Percentiles rank a stretch among this genome's conserved stretches.
Conservation (phyloP, 2,113 vertebrate species). For the Poicephalus gulielmi region DNA sequence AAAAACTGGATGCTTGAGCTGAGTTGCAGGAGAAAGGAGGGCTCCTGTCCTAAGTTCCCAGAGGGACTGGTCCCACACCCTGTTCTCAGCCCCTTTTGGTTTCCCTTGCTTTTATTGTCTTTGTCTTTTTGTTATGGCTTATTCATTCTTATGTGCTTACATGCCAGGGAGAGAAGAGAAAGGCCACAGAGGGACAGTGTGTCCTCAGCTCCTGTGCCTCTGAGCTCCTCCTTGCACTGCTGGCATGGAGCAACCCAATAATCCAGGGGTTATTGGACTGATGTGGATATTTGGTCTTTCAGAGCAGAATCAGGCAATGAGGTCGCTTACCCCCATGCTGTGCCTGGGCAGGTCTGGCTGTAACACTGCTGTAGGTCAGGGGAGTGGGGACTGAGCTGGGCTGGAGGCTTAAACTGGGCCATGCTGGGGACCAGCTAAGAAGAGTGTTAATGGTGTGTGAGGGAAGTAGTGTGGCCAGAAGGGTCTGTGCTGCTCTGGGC, state of each 20-base stretch:
- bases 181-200: rapidly evolving
- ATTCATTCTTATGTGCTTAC: background rate
- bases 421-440: background rate
- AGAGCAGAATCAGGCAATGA: background rate
- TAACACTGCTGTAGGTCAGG: background rate
- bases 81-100: background rate
- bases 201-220: rapidly evolving
- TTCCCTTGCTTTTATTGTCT: background rate
- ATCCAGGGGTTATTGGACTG: background rate
- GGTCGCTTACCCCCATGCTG: background rate
- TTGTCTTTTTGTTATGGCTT: background rate
- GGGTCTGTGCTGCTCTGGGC: background rate
- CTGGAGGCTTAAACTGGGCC: background rate
- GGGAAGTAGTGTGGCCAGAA: background rate
- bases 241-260: background rate
- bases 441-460: background rate
- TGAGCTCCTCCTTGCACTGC: background rate
- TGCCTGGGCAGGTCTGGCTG: background rate
- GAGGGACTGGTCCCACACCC: background rate
- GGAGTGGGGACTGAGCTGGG: background rate
- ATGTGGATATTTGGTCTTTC: background rate
- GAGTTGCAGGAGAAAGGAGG: background rate
- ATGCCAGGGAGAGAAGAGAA: background rate
- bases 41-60: background rate
- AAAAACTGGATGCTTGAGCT: background rate